Evolutionary conservation across 2,888 invertebrate genomes (phyloP), one percentile per base, ranked within the genome.

Genomic region (Eustalomyia histrio): DNA sequence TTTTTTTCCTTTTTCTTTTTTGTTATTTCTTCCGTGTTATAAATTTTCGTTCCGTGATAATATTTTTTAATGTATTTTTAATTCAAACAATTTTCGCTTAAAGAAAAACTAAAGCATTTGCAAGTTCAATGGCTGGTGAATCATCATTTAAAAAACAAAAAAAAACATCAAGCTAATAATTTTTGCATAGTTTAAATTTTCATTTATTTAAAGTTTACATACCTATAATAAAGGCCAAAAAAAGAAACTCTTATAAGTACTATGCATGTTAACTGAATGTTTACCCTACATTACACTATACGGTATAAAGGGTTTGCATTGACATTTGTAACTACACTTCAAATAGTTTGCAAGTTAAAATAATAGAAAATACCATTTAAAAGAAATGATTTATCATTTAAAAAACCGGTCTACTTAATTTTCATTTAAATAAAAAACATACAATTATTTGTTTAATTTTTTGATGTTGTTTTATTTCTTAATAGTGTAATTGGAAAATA

Each of bases 121-220:
- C 80, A 69, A 81, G 80, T 81, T 81, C 81, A 81, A 81, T 81
- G 78, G 74, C 78, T 81, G 71, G 17, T 33, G 21, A 79, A 67
- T 79, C 72, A 79, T 67, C 71, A 58, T 10, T 29, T 3, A n/a
- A n/a, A n/a, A n/a, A n/a, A n/a, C n/a, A n/a, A 14, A n/a, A 60
- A 33, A 0, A 8, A 24, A 14, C 29, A 17, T 17, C 8, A 29
- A 50, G 35, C 14, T 17, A 53, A 33, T 33, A 12, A 6, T 9
- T 67, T 58, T 39, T 58, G 73, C 58, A 58, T 24, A 57, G 29
- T 29, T 63, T 33, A 7, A 8, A n/a, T 60, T 55, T 43, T 55
- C 21, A 6, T 43, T 24, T 12, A 18, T 58, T 61, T 47, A 43
- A 29, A 24, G 21, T 29, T 29, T 29, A 29, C 7, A 29, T 6